Percentiles rank a stretch among this genome's conserved stretches.
These are phyloP conservation scores for Gyrodactylus salaris DNA, from an alignment of 1,140 invertebrate species.

Conservation along the genomic window DNA sequence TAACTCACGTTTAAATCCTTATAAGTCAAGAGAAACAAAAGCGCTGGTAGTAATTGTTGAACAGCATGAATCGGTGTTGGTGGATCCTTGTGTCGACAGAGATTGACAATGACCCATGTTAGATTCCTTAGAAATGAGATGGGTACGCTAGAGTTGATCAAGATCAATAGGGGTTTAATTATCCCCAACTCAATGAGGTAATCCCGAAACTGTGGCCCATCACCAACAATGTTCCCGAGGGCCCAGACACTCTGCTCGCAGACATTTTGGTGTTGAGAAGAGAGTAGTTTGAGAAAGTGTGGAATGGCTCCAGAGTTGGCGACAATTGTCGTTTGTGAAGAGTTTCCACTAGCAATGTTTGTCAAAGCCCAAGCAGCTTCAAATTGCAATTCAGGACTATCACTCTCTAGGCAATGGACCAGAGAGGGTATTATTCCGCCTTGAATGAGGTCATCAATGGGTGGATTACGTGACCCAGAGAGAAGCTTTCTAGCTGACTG, in stretches of 20 bases:
- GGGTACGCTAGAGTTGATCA: slow-evolving; percentile 11
- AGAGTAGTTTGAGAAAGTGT: slow-evolving; percentile 51
- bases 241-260: slow-evolving; percentile 98
- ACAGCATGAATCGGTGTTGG: slow-evolving; percentile 31
- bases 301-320: slow-evolving; percentile 72
- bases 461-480: slow-evolving; percentile 80
- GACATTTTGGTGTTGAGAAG: slow-evolving; percentile 68
- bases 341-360: slow-evolving; percentile 88
- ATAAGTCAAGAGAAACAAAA: slow-evolving; percentile 68
- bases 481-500: slow-evolving; percentile 40
- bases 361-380: slow-evolving; percentile 95
- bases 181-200: slow-evolving; percentile 16
- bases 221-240: slow-evolving; percentile 74
- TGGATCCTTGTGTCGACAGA: slow-evolving; percentile 22
- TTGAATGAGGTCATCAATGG: slow-evolving; percentile 73
- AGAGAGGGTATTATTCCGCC: slow-evolving; percentile 69
- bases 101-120: slow-evolving; percentile 20
- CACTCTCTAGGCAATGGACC: slow-evolving; percentile 39
- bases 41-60: slow-evolving; percentile 58
- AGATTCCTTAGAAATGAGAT: slow-evolving; percentile 15
- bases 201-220: slow-evolving; percentile 19
- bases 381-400: slow-evolving; percentile 49
- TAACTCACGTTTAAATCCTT: slow-evolving; percentile 48
- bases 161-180: slow-evolving; percentile 15
- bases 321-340: slow-evolving; percentile 69